These are phyloP conservation scores for Gulo gulo DNA, from an alignment of 2,113 vertebrate genomes.

Conservation along the genomic window DNA sequence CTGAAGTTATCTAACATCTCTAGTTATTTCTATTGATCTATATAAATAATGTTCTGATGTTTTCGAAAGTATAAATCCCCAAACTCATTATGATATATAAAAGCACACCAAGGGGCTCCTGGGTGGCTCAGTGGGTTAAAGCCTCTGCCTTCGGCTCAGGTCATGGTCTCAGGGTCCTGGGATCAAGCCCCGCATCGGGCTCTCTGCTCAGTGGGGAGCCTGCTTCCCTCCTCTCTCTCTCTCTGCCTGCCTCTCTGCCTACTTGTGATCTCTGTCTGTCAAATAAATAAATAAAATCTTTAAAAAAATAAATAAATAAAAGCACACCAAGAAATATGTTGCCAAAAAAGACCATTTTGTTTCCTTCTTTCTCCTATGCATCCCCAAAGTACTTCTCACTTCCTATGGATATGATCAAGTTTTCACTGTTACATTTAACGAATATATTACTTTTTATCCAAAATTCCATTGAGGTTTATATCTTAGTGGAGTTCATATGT, in stretches of 20 bases:
- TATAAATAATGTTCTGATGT: background rate
- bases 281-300: too few relatives aligned
- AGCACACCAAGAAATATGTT: background rate
- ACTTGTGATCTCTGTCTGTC: too few relatives aligned
- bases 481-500: background rate
- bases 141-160: too few relatives aligned
- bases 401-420: background rate
- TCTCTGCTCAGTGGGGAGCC: too few relatives aligned
- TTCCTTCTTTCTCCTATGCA: background rate
- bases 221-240: too few relatives aligned
- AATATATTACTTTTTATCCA: background rate
- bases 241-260: too few relatives aligned
- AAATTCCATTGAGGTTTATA: background rate
- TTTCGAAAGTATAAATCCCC: background rate
- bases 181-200: too few relatives aligned
- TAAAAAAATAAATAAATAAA: background rate
- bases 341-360: background rate
- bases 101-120: background rate
- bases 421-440: background rate
- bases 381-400: background rate
- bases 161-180: too few relatives aligned
- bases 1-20: constrained; percentile 56
- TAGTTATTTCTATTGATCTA: background rate
- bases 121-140: too few relatives aligned
- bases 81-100: background rate